Conservation (phyloP, 2,113 vertebrate species). For the Chroicocephalus ridibundus region DNA sequence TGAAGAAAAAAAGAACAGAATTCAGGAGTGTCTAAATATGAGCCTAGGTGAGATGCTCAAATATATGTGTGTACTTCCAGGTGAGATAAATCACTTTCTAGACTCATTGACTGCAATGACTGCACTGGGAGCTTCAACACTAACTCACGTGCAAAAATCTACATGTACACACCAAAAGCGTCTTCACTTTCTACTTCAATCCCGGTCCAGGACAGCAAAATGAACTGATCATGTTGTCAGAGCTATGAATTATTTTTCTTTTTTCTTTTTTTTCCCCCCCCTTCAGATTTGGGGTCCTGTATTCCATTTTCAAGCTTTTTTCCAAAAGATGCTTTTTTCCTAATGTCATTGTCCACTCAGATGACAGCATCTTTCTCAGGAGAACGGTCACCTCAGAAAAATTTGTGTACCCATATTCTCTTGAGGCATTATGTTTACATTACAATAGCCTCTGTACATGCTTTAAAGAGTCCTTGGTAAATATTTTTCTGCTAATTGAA, state of each 20-base stretch:
- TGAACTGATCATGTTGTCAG: neutral
- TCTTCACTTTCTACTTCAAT: neutral
- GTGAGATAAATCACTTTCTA: neutral
- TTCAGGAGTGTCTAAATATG: neutral
- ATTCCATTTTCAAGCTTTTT: neutral
- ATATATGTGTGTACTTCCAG: neutral
- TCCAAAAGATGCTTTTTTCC: neutral
- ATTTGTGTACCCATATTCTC: neutral
- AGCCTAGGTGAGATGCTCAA: neutral
- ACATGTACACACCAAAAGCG: neutral
- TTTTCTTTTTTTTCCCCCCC: fast-evolving
- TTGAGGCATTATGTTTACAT: neutral
- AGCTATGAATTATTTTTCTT: neutral
- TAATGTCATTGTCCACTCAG: neutral
- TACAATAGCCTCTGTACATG: neutral
- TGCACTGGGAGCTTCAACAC: neutral
- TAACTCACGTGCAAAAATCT: fast-evolving
- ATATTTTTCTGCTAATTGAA: neutral
- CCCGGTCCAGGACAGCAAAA: neutral
- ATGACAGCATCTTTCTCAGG: neutral
- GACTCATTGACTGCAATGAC: neutral
- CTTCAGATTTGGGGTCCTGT: neutral
- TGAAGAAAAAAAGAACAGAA: neutral
- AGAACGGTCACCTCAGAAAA: neutral
- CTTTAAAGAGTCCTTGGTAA: neutral